phyloP scores from a whole-genome alignment of 1,140 invertebrate species.

The Nymphalis io region DNA sequence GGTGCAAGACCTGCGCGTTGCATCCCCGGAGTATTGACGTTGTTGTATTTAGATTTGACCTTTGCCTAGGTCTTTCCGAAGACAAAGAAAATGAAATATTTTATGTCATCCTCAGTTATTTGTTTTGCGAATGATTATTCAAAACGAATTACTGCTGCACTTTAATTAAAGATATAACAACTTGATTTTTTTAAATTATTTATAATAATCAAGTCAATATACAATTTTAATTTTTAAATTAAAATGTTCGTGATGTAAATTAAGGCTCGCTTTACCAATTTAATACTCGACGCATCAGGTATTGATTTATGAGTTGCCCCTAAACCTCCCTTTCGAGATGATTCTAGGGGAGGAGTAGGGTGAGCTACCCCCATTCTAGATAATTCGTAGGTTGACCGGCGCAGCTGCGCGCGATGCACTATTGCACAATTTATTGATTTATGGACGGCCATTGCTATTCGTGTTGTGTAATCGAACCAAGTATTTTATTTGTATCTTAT shows the following conservation, averaged over 20 bases:
- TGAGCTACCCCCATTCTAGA: conserved; percentile 6
- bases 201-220: too few relatives aligned
- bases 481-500: not conserved
- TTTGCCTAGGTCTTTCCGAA: not conserved
- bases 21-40: conserved; percentile 36
- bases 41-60: conserved; percentile 21
- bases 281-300: not conserved
- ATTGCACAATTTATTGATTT: conserved; percentile 19
- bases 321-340: not conserved
- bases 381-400: conserved; percentile 22
- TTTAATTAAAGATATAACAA: too few relatives aligned
- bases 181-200: too few relatives aligned
- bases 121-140: not conserved
- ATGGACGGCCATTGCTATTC: not conserved
- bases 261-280: too few relatives aligned
- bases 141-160: too few relatives aligned
- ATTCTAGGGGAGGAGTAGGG: not conserved
- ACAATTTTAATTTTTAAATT: too few relatives aligned
- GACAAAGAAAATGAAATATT: not conserved
- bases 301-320: conserved; percentile 20
- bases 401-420: conserved; percentile 11
- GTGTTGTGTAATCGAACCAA: not conserved
- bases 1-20: conserved; percentile 38
- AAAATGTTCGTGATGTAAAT: too few relatives aligned
- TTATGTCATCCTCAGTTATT: not conserved